A percentile compares a stretch with the other conserved stretches of the same genome.
phyloP scores from a whole-genome alignment of 2,888 invertebrate genomes.

The Eurytoma adleriae region DNA sequence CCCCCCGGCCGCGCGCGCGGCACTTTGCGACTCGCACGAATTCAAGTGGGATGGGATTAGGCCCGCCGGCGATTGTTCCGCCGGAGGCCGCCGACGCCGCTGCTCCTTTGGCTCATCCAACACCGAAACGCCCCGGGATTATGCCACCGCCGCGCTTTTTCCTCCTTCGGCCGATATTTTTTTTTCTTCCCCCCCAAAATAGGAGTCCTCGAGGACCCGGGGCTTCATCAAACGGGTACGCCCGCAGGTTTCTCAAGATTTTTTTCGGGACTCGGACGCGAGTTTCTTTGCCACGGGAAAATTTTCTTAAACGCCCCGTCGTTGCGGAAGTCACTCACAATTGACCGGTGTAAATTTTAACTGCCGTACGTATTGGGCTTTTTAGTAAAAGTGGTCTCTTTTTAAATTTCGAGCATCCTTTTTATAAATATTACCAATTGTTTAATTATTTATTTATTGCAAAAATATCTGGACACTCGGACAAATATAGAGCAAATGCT shows the following conservation, averaged over 20 bases:
- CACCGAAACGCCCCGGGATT: slow-evolving; percentile 38
- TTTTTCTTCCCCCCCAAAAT: neutral
- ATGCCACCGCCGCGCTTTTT: slow-evolving; percentile 1
- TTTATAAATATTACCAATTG: no score
- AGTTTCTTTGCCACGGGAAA: no score
- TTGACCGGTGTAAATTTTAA: no score
- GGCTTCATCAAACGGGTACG: slow-evolving; percentile 9
- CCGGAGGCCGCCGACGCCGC: neutral
- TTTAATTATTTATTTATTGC: no score
- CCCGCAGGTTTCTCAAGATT: neutral
- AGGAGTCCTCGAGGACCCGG: neutral
- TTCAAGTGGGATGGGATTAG: slow-evolving; percentile 52
- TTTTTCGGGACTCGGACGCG: neutral
- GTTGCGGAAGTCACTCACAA: no score
- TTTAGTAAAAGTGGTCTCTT: no score
- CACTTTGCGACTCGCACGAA: slow-evolving; percentile 47
- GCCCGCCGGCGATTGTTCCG: slow-evolving; percentile 21
- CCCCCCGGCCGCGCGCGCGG: slow-evolving; percentile 34
- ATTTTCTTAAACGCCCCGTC: no score
- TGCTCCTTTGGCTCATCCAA: slow-evolving; percentile 14
- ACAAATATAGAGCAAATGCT: no score
- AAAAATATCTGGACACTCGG: no score
- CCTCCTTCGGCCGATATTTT: neutral
- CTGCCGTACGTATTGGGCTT: no score
- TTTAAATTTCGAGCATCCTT: no score